Evolutionary conservation across 2,113 vertebrate species (phyloP), one percentile per base, ranked within the genome.

Genomic region (Laticauda laticaudata): DNA sequence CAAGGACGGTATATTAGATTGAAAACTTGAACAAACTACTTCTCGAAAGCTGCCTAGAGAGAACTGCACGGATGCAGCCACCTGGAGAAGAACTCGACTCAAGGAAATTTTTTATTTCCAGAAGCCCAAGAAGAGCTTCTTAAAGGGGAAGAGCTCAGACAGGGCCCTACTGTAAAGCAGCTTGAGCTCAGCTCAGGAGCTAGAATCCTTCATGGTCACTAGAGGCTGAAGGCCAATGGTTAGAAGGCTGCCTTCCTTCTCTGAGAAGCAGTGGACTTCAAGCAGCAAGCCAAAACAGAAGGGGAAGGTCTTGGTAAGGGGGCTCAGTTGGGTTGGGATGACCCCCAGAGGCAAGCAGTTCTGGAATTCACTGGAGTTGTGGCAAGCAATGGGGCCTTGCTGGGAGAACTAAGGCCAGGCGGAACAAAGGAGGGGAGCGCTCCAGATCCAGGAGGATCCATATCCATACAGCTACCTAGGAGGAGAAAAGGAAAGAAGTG

Each of bases 291-390:
- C 29, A 11, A 61, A 20, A 81, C 75, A n/a, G 29, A 5, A 11
- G 54, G 54, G 6, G 4, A 20, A 56, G 43, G n/a, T n/a, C 34
- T 20, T 34, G 11, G 56, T 3, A 61, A 61, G 57, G 5, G 48
- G 86, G 57, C 45, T 88, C 29, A 7, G 14, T 20, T 45, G 34
- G 23, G n/a, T 12, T 20, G 51, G 23, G 59, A 61, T 34, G 48
- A 69, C 26, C 6, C 69, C 56, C 2, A 5, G 56, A 61, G 69
- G 1, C 69, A 51, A 59, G 55, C 51, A 18, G n/a, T 29, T 95
- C 94, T 96, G 93, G 61, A 87, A 90, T 87, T 89, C 48, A 89
- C 86, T 92, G 57, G 86, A 1, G n/a, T 88, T 55, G 5, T 61
- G 4, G 61, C 12, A 91, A 64, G 75, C 34, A 43, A 9, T 8